Evolutionary conservation across 2,888 invertebrate species (phyloP).

Genomic region (Meloe dianella): DNA sequence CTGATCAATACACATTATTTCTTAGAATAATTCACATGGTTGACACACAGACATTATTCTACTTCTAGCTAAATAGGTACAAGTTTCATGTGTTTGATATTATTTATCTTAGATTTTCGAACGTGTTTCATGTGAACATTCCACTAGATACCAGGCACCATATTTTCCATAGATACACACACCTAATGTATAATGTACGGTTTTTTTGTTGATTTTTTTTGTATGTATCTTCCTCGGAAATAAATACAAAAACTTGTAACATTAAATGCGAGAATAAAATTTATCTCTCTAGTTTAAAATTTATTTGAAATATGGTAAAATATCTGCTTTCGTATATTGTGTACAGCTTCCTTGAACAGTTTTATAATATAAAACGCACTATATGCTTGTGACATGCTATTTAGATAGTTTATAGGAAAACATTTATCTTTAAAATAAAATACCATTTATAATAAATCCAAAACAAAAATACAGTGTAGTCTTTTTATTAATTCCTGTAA

Average conservation of each 20-base stretch:
- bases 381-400: not conserved
- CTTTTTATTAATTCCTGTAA: too few relatives aligned
- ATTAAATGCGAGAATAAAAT: slow-evolving; percentile 7
- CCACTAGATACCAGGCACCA: slow-evolving; percentile 10
- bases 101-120: slow-evolving; percentile 51
- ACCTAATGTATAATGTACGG: slow-evolving; percentile 4
- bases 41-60: slow-evolving; percentile 55
- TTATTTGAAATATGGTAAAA: slow-evolving; percentile 10
- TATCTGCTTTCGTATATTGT: not conserved
- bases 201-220: not conserved
- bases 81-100: slow-evolving; percentile 50
- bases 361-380: slow-evolving; percentile 2
- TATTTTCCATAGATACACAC: slow-evolving; percentile 5
- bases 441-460: not conserved
- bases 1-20: slow-evolving; percentile 49
- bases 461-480: too few relatives aligned
- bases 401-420: not conserved
- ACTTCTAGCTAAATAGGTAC: slow-evolving; percentile 56
- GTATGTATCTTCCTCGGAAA: not conserved
- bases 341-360: slow-evolving; percentile 1
- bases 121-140: slow-evolving; percentile 38
- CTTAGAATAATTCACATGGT: slow-evolving; percentile 54
- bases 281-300: not conserved
- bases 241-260: not conserved
- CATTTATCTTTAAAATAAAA: not conserved